Base-by-base conservation (phyloP, 1,140 invertebrate species). In the Lamellibrachia luymesi region DNA sequence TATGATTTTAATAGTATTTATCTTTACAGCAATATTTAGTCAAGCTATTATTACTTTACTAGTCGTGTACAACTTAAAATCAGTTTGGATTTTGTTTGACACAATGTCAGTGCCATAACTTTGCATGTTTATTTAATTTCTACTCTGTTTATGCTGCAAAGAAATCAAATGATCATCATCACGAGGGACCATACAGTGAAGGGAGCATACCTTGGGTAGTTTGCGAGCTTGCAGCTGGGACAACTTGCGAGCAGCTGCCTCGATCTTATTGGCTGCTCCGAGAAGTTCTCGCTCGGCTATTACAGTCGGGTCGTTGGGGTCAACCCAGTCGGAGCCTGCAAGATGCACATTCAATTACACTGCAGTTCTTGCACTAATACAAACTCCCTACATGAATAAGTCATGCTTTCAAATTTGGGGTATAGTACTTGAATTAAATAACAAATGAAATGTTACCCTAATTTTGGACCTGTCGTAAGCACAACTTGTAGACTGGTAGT, bases 281-380 rank as follows among this genome's bases (percentile, higher is more conserved):
- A 99, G 97, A n/a, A 99, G 96, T 96, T 99, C 99, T 96, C 99
- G 99, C 96, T 99, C 99, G 1, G 99, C 99, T 94, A 99, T 99
- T 0, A 99, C 98, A 0, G 98, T 99, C 0, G 99, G 98, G 96
- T 99, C 99, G 95, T 99, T 98, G 0, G 98, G 98, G 97, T 99
- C 98, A 93, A 98, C 98, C 98, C 98, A 99, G 95, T 99, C 98
- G 4, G 97, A 97, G 90, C 98, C 97, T 96, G 25, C 91, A 51
- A 51, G 51, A 51, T 50, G 91, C 17, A 10, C 49, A 91, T 38
- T 91, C 13, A 17, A n/a, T 91, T 80, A 80, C 17, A 17, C 38
- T 38, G 38, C 38, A 38, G 38, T 38, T 38, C 38, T 1, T 38
- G 38, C 38, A 38, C 38, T 38, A 38, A 38, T 38, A 38, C 38